Evolutionary conservation across 2,888 invertebrate genomes (phyloP), one percentile per base, ranked within the genome.

Genomic region (Ernsta delagoae): DNA sequence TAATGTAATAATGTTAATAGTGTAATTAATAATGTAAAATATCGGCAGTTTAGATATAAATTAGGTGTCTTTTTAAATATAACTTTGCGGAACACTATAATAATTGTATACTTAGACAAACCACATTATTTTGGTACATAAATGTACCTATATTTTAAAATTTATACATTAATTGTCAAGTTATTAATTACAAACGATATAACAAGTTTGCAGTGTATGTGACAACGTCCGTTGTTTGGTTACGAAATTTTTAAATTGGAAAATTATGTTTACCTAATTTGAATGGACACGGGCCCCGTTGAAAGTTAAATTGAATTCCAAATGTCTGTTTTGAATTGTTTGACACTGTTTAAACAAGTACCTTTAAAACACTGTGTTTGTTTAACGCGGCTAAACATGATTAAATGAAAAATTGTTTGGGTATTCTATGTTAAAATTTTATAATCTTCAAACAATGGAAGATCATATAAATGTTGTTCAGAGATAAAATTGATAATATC

Each of bases 241-340:
- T 68, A 57, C 45, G 39, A 48, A 48, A 56, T 41, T 68, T 31
- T 57, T 39, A 57, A 62, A 68, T 62, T 57, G 62, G 56, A 62
- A 68, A 70, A 70, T 69, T 39, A 59, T 64, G 59, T 53, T 70
- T 54, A 43, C 43, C 50, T 59, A 63, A 68, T 68, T 68, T 63
- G 50, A 68, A 68, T 59, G 57, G 68, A 68, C 59, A 64, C 53
- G 9, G 12, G 54, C 53, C 64, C 50, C 31, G 61, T 65, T 60
- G 63, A 65, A 70, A 71, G 71, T 71, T 70, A 70, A 71, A 73
- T 73, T 70, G 70, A 73, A 68, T 73, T 71, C 50, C n/a, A 45
- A 65, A 61, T 70, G 68, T 64, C 57, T 62, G 62, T 63, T 68
- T 34, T 45, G 67, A 57, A 63, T 75, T 76, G 74, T 66, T 72